Conservation (phyloP, 2,113 vertebrate species). For the Tragelaphus strepsiceros region DNA sequence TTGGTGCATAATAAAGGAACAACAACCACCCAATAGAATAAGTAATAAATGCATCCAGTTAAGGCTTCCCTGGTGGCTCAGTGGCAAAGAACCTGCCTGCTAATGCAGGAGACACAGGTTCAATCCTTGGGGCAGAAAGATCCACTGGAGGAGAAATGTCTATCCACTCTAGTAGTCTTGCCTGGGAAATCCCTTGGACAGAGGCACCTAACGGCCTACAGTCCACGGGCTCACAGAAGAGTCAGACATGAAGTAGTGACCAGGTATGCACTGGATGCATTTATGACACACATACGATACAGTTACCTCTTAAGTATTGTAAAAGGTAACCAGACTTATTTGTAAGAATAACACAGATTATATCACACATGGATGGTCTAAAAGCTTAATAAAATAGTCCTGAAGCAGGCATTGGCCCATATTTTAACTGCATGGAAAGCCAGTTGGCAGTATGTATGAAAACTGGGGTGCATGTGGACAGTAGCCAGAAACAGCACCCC, state of each 20-base stretch:
- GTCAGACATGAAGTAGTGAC: neutral
- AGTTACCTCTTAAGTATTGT: neutral
- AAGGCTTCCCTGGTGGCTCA: neutral
- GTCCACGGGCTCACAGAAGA: neutral
- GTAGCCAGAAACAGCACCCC: neutral
- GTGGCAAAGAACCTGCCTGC: neutral
- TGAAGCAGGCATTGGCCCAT: neutral
- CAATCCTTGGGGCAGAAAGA: neutral
- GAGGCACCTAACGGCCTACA: accelerated
- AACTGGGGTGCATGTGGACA: no score
- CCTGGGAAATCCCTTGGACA: neutral
- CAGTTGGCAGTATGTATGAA: neutral
- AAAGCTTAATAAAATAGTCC: neutral
- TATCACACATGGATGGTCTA: neutral
- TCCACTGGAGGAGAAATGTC: neutral
- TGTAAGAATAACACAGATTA: neutral
- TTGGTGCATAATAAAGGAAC: neutral
- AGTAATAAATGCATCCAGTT: neutral
- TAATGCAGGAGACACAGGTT: neutral
- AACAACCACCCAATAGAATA: neutral
- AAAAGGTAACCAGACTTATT: neutral
- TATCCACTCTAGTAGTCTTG: neutral
- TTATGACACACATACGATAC: neutral
- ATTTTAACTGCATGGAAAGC: neutral
- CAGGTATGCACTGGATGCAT: no score